Evolutionary conservation across 2,797 vertebrate genomes (phyloP).

Genomic region (Phoebastria nigripes): DNA sequence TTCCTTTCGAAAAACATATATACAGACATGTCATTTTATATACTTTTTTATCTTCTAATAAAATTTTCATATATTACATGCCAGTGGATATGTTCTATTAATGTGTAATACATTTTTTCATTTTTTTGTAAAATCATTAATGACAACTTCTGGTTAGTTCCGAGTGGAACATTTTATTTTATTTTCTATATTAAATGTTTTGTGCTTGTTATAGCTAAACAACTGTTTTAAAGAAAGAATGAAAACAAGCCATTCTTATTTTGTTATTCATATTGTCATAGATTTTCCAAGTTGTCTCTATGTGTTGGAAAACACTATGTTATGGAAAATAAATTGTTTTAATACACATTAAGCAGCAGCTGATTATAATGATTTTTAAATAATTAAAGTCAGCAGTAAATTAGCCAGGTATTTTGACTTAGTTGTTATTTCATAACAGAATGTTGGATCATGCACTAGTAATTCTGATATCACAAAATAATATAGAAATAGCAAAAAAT

Average conservation of each 20-base stretch:
- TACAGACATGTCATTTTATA: neutral
- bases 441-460: neutral
- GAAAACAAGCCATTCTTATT: neutral
- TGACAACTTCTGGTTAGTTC: neutral
- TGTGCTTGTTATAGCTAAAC: neutral
- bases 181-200: neutral
- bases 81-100: neutral
- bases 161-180: neutral
- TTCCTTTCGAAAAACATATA: neutral
- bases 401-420: neutral
- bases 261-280: neutral
- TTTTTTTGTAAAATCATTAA: neutral
- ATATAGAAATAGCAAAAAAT: neutral
- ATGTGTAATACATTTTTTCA: neutral
- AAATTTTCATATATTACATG: neutral
- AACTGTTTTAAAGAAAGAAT: neutral
- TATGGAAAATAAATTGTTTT: neutral
- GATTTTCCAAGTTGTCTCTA: neutral
- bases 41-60: neutral
- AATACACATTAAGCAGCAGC: neutral
- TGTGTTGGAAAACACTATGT: neutral
- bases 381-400: neutral
- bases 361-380: neutral
- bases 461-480: neutral
- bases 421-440: neutral